These are phyloP conservation scores for Leptogaster cylindrica DNA, from an alignment of 2,888 invertebrate genomes.

Conservation along the genomic window DNA sequence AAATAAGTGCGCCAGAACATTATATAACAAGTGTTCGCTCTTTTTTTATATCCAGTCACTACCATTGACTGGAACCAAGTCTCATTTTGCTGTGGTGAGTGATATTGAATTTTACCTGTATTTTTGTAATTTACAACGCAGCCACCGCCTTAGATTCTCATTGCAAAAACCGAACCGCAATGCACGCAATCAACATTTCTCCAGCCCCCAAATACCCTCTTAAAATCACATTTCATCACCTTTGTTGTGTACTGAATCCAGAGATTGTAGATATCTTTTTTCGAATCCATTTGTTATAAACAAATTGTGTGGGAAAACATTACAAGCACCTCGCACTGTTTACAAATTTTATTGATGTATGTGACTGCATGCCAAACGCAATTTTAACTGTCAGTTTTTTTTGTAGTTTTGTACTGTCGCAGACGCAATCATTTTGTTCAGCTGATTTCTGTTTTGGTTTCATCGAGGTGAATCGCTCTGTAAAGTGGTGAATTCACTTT, in stretches of 20 bases:
- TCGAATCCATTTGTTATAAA: slow-evolving; percentile 56
- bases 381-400: too few species aligned
- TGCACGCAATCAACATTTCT: not conserved
- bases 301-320: not conserved
- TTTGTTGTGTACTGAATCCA: slow-evolving; percentile 66
- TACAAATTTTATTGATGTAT: slow-evolving; percentile 17
- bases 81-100: too few species aligned
- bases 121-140: not conserved
- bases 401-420: too few species aligned
- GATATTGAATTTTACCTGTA: too few species aligned
- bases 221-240: slow-evolving; percentile 54
- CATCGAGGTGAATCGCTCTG: too few species aligned
- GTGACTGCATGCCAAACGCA: slow-evolving; percentile 7
- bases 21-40: too few species aligned
- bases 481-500: too few species aligned
- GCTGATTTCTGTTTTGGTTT: too few species aligned
- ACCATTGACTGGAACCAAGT: too few species aligned
- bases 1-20: too few species aligned
- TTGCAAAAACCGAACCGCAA: not conserved
- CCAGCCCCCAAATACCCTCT: not conserved
- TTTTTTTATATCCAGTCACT: too few species aligned
- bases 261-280: slow-evolving; percentile 64
- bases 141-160: not conserved
- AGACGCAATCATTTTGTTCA: too few species aligned
- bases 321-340: slow-evolving; percentile 17